Evolutionary conservation across 1,140 invertebrate species (phyloP).

Genomic region (Drosophila sechellia): DNA sequence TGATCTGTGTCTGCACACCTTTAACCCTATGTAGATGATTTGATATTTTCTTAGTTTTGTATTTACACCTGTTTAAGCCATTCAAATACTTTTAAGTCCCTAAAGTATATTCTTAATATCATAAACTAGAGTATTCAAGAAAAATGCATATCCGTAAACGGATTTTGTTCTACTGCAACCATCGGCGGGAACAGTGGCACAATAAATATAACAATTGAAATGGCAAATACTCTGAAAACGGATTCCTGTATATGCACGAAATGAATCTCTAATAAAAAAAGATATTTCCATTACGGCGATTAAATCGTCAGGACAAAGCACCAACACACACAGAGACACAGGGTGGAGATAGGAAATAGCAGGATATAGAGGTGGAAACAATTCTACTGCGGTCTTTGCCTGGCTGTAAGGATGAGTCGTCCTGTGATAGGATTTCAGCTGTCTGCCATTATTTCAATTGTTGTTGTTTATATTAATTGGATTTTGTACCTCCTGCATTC

Average conservation of each 20-base stretch:
- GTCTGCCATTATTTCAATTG: constrained; percentile 74
- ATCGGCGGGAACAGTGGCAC: constrained; percentile 45
- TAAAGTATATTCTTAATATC: too few species aligned
- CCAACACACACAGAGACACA: constrained; percentile 18
- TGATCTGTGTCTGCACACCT: too few species aligned
- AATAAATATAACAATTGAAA: constrained; percentile 68
- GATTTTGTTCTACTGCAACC: constrained; percentile 43
- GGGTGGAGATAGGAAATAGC: constrained; percentile 13
- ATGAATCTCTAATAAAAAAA: constrained; percentile 74
- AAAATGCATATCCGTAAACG: constrained; percentile 17
- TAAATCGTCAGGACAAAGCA: constrained; percentile 67
- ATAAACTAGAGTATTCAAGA: constrained; percentile 13
- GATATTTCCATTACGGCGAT: constrained; percentile 81
- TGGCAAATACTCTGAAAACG: constrained; percentile 50
- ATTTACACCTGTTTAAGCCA: too few species aligned
- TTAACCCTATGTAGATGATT: too few species aligned
- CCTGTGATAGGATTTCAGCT: constrained; percentile 58
- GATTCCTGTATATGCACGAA: constrained; percentile 45
- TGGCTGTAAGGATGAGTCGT: constrained; percentile 26
- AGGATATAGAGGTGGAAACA: constrained; percentile 18
- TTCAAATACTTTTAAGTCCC: too few species aligned
- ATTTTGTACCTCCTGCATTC: constrained; percentile 11
- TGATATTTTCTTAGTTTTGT: too few species aligned
- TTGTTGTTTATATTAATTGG: constrained; percentile 81
- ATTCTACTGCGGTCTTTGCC: constrained; percentile 43